Conservation (phyloP, 2,888 invertebrate genomes). For the Parnassius mnemosyne region DNA sequence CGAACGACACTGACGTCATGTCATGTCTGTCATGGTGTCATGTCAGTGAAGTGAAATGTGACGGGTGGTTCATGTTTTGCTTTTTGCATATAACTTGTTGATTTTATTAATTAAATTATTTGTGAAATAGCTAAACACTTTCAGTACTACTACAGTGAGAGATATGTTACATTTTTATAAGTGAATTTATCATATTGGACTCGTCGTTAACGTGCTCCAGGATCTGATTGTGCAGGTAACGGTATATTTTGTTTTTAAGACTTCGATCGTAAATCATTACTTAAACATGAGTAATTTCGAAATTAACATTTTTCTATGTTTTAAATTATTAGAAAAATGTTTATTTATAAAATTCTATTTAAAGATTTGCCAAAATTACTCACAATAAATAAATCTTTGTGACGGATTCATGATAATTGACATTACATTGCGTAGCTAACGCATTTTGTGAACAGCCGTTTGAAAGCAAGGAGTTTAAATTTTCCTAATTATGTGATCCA, state of each 20-base stretch:
- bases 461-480: constrained; percentile 9
- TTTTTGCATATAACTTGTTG: constrained; percentile 73
- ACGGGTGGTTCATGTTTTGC: constrained; percentile 67
- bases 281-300: constrained; percentile 39
- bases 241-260: constrained; percentile 74
- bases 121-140: constrained; percentile 53
- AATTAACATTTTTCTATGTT: background rate
- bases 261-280: constrained; percentile 53
- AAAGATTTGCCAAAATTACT: background rate
- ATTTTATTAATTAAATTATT: constrained; percentile 61
- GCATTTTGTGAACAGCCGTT: constrained; percentile 4
- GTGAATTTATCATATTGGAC: constrained; percentile 51
- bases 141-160: constrained; percentile 31
- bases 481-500: background rate
- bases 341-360: background rate
- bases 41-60: constrained; percentile 60
- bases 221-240: constrained; percentile 69
- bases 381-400: constrained; percentile 12
- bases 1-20: constrained; percentile 38
- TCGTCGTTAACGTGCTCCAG: constrained; percentile 42
- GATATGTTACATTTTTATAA: constrained; percentile 34
- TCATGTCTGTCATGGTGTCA: constrained; percentile 27
- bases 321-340: background rate
- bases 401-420: constrained; percentile 12
- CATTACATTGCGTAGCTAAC: constrained; percentile 19